Evolutionary conservation across 1,140 invertebrate genomes (phyloP).

Genomic region (Sycophaga agraensis): DNA sequence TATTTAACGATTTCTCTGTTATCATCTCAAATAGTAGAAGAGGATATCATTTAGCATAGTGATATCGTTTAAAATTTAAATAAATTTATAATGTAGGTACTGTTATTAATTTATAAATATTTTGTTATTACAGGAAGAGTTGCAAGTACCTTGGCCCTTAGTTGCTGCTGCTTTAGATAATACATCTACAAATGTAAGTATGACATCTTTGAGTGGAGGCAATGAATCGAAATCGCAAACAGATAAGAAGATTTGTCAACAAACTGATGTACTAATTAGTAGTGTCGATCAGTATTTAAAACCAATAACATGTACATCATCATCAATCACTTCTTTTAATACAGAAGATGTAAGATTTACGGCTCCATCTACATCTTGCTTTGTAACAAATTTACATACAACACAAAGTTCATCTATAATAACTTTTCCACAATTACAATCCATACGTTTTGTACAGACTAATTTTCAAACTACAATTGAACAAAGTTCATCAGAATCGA

Average conservation of each 20-base stretch:
- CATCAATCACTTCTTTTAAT: slow-evolving; percentile 47
- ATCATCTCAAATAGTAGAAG: no score
- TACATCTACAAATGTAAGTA: slow-evolving; percentile 51
- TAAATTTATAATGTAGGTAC: background rate
- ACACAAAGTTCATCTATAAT: slow-evolving; percentile 50
- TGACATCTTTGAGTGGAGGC: slow-evolving; percentile 50
- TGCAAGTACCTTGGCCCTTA: slow-evolving; percentile 54
- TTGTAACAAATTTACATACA: slow-evolving; percentile 51
- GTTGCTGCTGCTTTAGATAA: slow-evolving; percentile 53
- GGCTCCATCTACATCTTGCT: slow-evolving; percentile 40
- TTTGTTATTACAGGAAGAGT: slow-evolving; percentile 45
- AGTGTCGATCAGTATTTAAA: slow-evolving; percentile 40
- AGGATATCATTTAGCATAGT: no score
- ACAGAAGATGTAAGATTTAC: slow-evolving; percentile 45
- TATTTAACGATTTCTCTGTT: no score
- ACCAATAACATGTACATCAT: slow-evolving; percentile 46
- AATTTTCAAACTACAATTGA: slow-evolving; percentile 42
- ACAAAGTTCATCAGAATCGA: slow-evolving; percentile 16
- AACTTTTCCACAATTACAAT: slow-evolving; percentile 51
- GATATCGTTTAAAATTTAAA: background rate
- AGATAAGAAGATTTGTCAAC: slow-evolving; percentile 30
- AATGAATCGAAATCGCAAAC: slow-evolving; percentile 39
- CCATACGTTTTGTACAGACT: slow-evolving; percentile 54
- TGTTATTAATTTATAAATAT: no score
- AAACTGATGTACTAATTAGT: slow-evolving; percentile 37